Percentiles rank a stretch among this genome's conserved stretches.
phyloP scores from a whole-genome alignment of 2,113 vertebrate species.

The Fulmarus glacialis region DNA sequence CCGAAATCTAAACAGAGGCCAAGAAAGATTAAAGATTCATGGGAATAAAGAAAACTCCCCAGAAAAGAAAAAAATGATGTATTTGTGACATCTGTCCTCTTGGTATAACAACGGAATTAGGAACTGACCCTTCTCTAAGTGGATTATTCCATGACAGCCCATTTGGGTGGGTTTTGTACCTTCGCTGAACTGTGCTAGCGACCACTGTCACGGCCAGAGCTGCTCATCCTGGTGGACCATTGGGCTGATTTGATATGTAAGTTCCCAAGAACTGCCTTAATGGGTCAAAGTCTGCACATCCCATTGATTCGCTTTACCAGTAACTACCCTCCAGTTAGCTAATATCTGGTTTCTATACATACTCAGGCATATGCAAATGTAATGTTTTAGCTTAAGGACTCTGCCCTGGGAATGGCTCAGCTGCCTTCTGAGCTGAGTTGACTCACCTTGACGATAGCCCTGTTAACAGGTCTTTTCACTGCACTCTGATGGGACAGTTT shows the following conservation, averaged over 20 bases:
- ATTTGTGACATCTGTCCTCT: not conserved
- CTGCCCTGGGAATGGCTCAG: not conserved
- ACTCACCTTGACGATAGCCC: not conserved
- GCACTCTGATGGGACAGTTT: conserved; percentile 13
- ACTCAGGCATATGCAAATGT: not conserved
- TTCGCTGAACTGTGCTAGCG: not conserved
- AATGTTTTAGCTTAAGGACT: not conserved
- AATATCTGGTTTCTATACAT: not conserved
- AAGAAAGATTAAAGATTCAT: not conserved
- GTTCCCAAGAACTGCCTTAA: not conserved
- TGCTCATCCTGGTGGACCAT: not conserved
- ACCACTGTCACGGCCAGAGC: not conserved
- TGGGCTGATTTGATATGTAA: not conserved
- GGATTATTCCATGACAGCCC: not conserved
- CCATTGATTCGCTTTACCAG: not conserved
- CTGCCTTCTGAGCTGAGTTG: not conserved
- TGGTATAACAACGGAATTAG: not conserved
- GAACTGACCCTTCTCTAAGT: not conserved
- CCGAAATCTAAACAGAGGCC: not conserved
- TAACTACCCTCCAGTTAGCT: conserved; percentile 10
- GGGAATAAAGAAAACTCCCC: not conserved
- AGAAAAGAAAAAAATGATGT: not conserved
- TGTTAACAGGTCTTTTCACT: not conserved
- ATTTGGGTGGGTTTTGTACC: not conserved
- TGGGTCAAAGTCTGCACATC: not conserved